Percentiles rank a stretch among this genome's conserved stretches.
phyloP scores from a whole-genome alignment of 2,888 invertebrate species.

The Hydroisotoma schaefferi region DNA sequence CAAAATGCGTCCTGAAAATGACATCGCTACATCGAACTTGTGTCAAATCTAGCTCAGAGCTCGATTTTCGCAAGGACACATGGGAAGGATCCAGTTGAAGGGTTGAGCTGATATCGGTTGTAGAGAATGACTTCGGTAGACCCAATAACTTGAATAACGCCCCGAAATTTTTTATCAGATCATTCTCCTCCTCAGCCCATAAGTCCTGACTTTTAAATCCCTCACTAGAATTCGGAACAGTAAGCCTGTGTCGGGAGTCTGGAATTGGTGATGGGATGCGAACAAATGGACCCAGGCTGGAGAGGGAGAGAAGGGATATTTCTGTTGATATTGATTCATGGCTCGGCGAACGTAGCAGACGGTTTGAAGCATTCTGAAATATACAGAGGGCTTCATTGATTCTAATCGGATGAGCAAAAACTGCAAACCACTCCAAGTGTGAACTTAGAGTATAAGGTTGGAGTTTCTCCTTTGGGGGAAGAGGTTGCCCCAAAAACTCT shows the following conservation, averaged over 20 bases:
- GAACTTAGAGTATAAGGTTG: not conserved
- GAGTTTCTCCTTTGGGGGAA: not conserved
- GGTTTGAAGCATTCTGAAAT: slow-evolving; percentile 50
- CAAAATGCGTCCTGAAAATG: slow-evolving; percentile 58
- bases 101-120: slow-evolving; percentile 63
- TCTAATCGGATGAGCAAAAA: slow-evolving; percentile 9
- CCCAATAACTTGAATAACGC: slow-evolving; percentile 74
- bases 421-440: not conserved
- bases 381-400: too few species aligned
- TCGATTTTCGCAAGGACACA: slow-evolving; percentile 50
- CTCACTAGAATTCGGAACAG: slow-evolving; percentile 44
- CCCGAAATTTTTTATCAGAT: slow-evolving; percentile 74
- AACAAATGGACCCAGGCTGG: slow-evolving; percentile 58
- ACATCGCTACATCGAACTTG: slow-evolving; percentile 54
- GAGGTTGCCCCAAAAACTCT: too few species aligned
- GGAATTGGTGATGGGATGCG: slow-evolving; percentile 49
- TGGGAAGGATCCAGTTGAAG: slow-evolving; percentile 46
- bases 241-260: slow-evolving; percentile 46
- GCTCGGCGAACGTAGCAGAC: slow-evolving; percentile 71
- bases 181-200: slow-evolving; percentile 71
- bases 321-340: slow-evolving; percentile 82
- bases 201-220: slow-evolving; percentile 56
- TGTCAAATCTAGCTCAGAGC: slow-evolving; percentile 61
- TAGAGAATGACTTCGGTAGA: slow-evolving; percentile 78
- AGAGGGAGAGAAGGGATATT: slow-evolving; percentile 72